Evolutionary conservation across 2,888 invertebrate species (phyloP).

Genomic region (Caenorhabditis afra): DNA sequence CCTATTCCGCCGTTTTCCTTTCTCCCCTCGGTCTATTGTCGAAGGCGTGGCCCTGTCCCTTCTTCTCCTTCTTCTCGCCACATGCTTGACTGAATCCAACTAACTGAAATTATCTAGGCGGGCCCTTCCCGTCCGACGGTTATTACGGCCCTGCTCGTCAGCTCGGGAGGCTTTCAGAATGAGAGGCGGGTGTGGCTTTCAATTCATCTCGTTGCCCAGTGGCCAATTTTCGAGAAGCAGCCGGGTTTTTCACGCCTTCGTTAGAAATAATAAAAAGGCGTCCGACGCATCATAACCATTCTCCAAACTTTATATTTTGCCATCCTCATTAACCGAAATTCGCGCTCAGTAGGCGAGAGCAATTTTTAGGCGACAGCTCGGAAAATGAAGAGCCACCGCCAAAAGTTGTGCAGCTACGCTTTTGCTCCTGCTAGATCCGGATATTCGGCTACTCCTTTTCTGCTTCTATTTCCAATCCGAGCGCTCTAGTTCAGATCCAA

Average conservation of each 20-base stretch:
- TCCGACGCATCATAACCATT: slow-evolving; percentile 2
- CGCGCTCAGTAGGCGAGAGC: neutral
- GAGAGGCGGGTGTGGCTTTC: slow-evolving; percentile 14
- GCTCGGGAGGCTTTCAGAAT: too few species aligned
- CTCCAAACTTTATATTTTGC: neutral
- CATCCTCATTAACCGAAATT: slow-evolving; percentile 34
- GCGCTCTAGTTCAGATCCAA: neutral
- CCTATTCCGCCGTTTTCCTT: slow-evolving; percentile 18
- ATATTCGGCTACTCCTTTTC: slow-evolving; percentile 47
- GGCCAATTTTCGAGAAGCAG: slow-evolving; percentile 38
- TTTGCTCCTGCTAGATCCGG: slow-evolving; percentile 34
- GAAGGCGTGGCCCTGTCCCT: neutral
- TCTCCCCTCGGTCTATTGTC: too few species aligned
- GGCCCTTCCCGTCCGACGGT: slow-evolving; percentile 26
- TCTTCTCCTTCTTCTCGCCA: slow-evolving; percentile 15
- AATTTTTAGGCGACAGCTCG: too few species aligned
- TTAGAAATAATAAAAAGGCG: slow-evolving; percentile 31
- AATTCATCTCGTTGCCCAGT: slow-evolving; percentile 9
- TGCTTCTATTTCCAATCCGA: slow-evolving; percentile 28
- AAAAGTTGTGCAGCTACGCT: slow-evolving; percentile 1
- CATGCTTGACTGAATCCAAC: slow-evolving; percentile 53
- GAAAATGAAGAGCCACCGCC: too few species aligned
- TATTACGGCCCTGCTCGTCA: slow-evolving; percentile 30
- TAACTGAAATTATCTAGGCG: slow-evolving; percentile 53
- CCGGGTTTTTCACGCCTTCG: slow-evolving; percentile 22